Conservation (phyloP, 2,797 vertebrate genomes). For the Enteromius anoplus region DNA sequence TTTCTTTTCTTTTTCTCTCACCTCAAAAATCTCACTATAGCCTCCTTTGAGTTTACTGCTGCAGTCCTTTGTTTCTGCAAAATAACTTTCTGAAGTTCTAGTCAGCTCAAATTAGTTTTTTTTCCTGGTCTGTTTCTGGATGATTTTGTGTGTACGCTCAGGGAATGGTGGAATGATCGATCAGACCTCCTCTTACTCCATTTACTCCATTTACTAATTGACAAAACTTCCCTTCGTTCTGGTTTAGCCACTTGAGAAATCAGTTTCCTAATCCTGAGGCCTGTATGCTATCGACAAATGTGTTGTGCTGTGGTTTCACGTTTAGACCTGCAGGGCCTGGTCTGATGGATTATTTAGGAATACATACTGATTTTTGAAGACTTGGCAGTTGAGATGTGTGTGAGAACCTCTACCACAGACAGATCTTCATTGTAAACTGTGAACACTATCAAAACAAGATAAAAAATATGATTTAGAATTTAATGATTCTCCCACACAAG, state of each 20-base stretch:
- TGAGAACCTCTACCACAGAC: neutral
- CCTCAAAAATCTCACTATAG: neutral
- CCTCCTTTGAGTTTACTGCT: neutral
- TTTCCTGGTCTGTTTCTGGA: conserved; percentile 20
- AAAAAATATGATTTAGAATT: neutral
- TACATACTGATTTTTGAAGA: conserved; percentile 3
- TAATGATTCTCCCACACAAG: neutral
- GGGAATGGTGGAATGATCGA: conserved; percentile 12
- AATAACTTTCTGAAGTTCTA: conserved; percentile 12
- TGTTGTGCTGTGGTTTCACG: conserved; percentile 33
- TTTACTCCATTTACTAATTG: conserved; percentile 43
- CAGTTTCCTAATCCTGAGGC: conserved; percentile 46
- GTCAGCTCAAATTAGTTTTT: conserved; percentile 28
- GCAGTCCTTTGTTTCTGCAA: conserved; percentile 1
- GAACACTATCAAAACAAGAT: neutral
- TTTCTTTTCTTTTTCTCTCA: neutral
- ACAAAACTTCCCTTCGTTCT: conserved; percentile 30
- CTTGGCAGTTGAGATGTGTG: neutral
- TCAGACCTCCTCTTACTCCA: conserved; percentile 35
- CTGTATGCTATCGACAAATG: conserved; percentile 38
- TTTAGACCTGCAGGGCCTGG: neutral
- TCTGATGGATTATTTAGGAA: conserved; percentile 40
- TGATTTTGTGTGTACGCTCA: conserved; percentile 10
- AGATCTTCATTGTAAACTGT: conserved; percentile 1
- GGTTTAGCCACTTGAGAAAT: conserved; percentile 45